Percentiles rank a stretch among this genome's conserved stretches.
Evolutionary conservation across 2,797 vertebrate genomes (phyloP).

Genomic region (Cyclura pinguis): DNA sequence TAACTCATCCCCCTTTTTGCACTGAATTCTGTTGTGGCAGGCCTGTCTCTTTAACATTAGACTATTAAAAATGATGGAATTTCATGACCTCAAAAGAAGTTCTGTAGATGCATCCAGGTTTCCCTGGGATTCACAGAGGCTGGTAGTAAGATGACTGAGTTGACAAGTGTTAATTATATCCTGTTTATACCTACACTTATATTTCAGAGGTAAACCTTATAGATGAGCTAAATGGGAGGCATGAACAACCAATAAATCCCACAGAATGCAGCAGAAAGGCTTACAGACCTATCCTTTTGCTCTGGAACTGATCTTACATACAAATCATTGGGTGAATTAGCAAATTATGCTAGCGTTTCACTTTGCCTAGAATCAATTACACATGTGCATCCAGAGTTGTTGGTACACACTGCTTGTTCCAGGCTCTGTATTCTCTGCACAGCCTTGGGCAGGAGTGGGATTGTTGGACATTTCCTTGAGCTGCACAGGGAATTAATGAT

Average conservation of each 20-base stretch:
- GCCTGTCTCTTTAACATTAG: too few relatives aligned
- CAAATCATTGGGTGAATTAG: neutral
- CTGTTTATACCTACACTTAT: neutral
- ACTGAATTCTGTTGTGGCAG: too few relatives aligned
- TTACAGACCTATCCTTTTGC: neutral
- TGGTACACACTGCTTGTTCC: neutral
- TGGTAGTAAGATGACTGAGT: neutral
- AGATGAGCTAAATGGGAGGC: neutral
- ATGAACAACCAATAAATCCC: neutral
- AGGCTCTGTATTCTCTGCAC: neutral
- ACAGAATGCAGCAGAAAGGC: neutral
- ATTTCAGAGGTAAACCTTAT: too few relatives aligned
- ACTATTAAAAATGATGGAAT: too few relatives aligned
- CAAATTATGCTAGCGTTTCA: neutral
- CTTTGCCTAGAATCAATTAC: neutral
- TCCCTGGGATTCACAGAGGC: neutral
- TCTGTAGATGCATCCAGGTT: neutral
- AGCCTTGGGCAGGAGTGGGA: neutral
- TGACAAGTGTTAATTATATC: neutral
- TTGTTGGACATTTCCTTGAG: neutral
- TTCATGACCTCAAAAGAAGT: neutral
- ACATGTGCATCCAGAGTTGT: neutral
- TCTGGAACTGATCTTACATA: neutral
- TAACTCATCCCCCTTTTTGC: too few relatives aligned
- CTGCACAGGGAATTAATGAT: neutral